Percentiles rank a stretch among this genome's conserved stretches.
phyloP scores from a whole-genome alignment of 2,113 vertebrate species.

The Rhinogobius similis region DNA sequence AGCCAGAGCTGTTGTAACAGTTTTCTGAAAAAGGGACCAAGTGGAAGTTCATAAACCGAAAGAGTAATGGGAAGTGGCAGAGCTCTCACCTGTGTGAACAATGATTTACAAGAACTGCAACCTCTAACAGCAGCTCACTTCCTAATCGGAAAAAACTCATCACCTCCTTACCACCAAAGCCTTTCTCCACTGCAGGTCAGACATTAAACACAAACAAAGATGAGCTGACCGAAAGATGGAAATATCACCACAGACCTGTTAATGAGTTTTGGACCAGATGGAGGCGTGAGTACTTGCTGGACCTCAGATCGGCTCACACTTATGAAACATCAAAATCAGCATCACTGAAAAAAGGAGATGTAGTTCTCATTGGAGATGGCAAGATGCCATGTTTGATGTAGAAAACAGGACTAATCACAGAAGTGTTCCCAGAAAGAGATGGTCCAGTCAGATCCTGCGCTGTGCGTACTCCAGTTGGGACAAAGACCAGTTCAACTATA shows the following conservation, averaged over 20 bases:
- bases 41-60: no score
- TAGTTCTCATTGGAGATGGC: not conserved
- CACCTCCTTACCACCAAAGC: not conserved
- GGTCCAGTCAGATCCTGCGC: not conserved
- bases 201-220: not conserved
- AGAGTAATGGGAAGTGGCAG: no score
- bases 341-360: not conserved
- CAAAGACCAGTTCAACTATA: not conserved
- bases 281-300: not conserved
- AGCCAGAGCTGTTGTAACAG: no score
- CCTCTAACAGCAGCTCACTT: constrained; percentile 2
- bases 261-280: not conserved
- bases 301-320: not conserved
- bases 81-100: constrained; percentile 29
- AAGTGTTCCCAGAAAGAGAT: not conserved
- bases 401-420: not conserved
- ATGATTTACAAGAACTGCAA: constrained; percentile 25
- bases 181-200: not conserved
- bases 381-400: not conserved
- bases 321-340: not conserved
- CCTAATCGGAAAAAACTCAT: not conserved
- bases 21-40: no score
- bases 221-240: not conserved
- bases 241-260: not conserved
- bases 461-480: not conserved